Conservation (phyloP, 2,113 vertebrate species). For the Lepidothrix coronata region DNA sequence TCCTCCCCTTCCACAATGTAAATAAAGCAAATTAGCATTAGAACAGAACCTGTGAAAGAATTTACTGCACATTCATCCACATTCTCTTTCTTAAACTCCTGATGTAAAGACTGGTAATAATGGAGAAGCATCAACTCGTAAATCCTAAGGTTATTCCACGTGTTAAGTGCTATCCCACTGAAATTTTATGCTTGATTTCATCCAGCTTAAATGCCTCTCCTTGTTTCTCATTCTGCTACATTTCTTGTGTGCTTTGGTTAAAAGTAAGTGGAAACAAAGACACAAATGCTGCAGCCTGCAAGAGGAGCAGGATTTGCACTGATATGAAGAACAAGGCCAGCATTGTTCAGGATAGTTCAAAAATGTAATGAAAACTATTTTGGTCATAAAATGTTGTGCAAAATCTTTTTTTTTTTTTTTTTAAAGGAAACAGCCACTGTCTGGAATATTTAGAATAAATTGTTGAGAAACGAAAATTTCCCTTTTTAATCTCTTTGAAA, state of each 20-base stretch:
- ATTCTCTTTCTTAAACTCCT: background rate
- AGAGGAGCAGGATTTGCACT: background rate
- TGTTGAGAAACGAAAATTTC: background rate
- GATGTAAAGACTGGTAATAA: background rate
- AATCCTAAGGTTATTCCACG: background rate
- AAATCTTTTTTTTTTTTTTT: background rate
- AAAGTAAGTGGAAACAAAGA: background rate
- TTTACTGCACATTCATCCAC: background rate
- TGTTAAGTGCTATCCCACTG: background rate
- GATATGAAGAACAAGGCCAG: background rate
- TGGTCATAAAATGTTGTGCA: background rate
- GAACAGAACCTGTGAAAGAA: background rate
- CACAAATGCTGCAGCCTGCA: background rate
- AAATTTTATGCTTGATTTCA: background rate
- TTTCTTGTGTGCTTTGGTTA: background rate
- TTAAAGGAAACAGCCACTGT: background rate
- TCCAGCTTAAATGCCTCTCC: background rate
- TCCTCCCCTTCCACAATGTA: fast-evolving
- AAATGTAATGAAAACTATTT: background rate
- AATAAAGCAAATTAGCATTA: background rate
- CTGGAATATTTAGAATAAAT: background rate
- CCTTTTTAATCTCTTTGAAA: background rate
- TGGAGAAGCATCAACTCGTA: background rate
- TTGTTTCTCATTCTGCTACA: background rate
- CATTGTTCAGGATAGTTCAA: background rate